A percentile compares a stretch with the other conserved stretches of the same genome.
phyloP scores from a whole-genome alignment of 2,797 vertebrate species.

The Hirundo rustica region DNA sequence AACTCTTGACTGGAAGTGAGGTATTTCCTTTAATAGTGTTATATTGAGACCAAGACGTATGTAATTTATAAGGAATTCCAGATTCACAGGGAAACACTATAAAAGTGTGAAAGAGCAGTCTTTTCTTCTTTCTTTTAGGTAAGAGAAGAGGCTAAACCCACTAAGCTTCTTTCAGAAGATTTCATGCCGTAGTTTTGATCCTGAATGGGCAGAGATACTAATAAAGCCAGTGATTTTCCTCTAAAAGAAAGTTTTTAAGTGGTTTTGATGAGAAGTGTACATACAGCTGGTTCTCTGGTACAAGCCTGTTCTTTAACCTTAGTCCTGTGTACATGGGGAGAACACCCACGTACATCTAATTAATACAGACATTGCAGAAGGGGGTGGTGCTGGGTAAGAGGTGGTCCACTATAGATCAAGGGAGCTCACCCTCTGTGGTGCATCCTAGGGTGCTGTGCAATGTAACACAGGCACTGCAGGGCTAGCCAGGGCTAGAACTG shows the following conservation, averaged over 20 bases:
- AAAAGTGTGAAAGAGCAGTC: background rate
- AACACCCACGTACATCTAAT: background rate
- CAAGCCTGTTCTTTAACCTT: background rate
- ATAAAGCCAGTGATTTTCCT: background rate
- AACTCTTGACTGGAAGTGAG: background rate
- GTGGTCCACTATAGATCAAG: background rate
- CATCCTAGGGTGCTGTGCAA: background rate
- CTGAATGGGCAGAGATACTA: background rate
- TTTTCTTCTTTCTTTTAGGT: background rate
- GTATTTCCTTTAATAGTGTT: slow-evolving; percentile 8
- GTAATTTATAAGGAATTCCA: background rate
- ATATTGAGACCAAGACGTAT: background rate
- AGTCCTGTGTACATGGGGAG: background rate
- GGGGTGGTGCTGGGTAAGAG: background rate
- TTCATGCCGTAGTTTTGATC: background rate
- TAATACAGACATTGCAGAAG: background rate
- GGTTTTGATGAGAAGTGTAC: background rate
- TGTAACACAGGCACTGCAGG: background rate
- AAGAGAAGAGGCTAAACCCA: background rate
- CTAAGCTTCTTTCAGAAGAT: background rate
- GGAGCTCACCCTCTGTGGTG: background rate
- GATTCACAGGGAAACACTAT: background rate
- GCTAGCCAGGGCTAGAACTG: background rate
- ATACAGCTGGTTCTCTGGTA: background rate
- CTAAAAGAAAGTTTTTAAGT: background rate